phyloP scores from a whole-genome alignment of 2,888 invertebrate species.

The Aricia artaxerxes region DNA sequence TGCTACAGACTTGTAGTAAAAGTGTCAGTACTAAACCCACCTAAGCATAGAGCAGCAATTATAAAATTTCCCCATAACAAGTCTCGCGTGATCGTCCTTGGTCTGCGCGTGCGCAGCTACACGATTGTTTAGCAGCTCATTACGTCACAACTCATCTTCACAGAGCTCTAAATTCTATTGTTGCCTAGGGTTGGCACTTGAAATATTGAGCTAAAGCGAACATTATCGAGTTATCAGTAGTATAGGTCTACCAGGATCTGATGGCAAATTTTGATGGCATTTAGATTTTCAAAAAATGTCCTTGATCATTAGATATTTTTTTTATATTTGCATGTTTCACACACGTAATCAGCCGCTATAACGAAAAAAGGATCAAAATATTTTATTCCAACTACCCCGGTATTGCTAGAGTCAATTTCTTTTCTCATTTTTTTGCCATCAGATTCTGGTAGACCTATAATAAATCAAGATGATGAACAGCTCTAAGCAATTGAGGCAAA shows the following conservation, averaged over 20 bases:
- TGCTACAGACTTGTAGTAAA: neutral
- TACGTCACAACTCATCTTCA: slow-evolving; percentile 43
- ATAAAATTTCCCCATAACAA: slow-evolving; percentile 42
- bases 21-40: neutral
- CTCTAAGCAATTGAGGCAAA: neutral
- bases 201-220: neutral
- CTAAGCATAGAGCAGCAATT: slow-evolving; percentile 4
- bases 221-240: neutral
- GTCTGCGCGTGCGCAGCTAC: slow-evolving; percentile 58
- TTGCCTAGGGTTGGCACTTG: neutral
- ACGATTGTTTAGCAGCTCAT: slow-evolving; percentile 59
- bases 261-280: no score
- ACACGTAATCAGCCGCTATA: no score
- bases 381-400: no score
- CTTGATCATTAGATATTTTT: no score
- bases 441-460: no score
- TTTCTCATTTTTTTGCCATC: no score
- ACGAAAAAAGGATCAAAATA: no score
- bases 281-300: no score
- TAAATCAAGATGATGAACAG: neutral
- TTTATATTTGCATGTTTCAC: no score
- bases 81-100: slow-evolving; percentile 66
- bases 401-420: no score
- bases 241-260: no score
- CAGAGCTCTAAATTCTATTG: slow-evolving; percentile 5